Percentiles rank a stretch among this genome's conserved stretches.
Evolutionary conservation across 1,140 invertebrate genomes (phyloP).

Genomic region (Pteromalus puparum): DNA sequence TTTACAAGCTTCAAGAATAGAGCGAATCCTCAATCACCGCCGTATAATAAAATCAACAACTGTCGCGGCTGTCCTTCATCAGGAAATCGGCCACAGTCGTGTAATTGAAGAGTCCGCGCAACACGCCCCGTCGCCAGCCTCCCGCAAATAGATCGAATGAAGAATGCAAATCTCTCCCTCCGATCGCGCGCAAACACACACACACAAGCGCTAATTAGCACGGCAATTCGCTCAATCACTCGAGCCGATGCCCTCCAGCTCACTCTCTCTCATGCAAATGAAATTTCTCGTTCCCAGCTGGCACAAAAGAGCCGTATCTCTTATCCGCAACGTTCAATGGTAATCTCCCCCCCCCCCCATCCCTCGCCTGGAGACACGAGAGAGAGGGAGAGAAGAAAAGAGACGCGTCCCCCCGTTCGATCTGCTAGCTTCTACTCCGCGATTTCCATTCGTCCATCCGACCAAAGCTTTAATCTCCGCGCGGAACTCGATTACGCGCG

Average conservation of each 20-base stretch:
- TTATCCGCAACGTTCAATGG: constrained; percentile 1
- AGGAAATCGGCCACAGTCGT: too few species aligned
- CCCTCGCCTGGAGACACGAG: not conserved
- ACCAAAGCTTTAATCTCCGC: not conserved
- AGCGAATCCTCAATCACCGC: too few species aligned
- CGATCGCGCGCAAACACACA: not conserved
- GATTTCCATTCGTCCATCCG: constrained; percentile 33
- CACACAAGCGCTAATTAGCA: not conserved
- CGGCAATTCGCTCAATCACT: not conserved
- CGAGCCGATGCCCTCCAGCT: not conserved
- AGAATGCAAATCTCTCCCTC: not conserved
- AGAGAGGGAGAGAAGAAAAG: not conserved
- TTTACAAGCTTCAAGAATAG: too few species aligned
- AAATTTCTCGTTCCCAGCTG: constrained; percentile 10
- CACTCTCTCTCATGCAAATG: not conserved
- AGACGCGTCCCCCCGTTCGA: constrained; percentile 13
- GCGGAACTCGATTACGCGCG: constrained; percentile 37
- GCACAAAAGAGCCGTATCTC: not conserved
- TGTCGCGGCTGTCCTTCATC: not conserved
- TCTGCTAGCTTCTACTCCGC: not conserved
- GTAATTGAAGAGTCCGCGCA: too few species aligned
- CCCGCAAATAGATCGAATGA: not conserved
- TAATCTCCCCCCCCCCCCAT: not conserved
- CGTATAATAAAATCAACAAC: not conserved
- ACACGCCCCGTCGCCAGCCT: too few species aligned